A percentile compares a stretch with the other conserved stretches of the same genome.
These are phyloP conservation scores for Coremacera marginata DNA, from an alignment of 2,888 invertebrate genomes.

Conservation along the genomic window DNA sequence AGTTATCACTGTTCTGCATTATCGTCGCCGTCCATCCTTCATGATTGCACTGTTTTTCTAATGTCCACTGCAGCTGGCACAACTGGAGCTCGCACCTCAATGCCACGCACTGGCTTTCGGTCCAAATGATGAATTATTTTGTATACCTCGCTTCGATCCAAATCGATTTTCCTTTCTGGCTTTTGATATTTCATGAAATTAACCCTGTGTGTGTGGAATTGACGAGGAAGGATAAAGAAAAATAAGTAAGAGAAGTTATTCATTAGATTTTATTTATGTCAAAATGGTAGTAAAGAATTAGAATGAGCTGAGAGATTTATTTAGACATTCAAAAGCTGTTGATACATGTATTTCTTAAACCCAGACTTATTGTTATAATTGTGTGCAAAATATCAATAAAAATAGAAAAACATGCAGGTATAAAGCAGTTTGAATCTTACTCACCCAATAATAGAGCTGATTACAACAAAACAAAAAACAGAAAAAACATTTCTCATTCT, in stretches of 20 bases:
- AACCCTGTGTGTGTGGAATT: conserved; percentile 73
- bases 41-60: conserved; percentile 60
- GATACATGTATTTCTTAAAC: too few species aligned
- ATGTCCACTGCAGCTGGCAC: conserved; percentile 78
- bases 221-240: not conserved
- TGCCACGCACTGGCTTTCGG: conserved; percentile 75
- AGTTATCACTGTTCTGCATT: not conserved
- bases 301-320: too few species aligned
- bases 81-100: conserved; percentile 75
- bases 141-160: conserved; percentile 84
- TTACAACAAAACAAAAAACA: too few species aligned
- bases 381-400: too few species aligned
- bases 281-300: too few species aligned
- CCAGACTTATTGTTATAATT: too few species aligned
- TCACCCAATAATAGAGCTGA: too few species aligned
- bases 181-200: conserved; percentile 93
- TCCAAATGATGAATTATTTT: conserved; percentile 84
- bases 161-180: conserved; percentile 79
- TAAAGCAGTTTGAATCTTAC: too few species aligned
- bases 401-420: too few species aligned
- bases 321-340: too few species aligned
- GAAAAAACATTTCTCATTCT: too few species aligned
- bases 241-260: not conserved
- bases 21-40: conserved; percentile 40
- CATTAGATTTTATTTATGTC: not conserved